Evolutionary conservation across 2,797 vertebrate genomes (phyloP).

Genomic region (Tarsius wallacei): DNA sequence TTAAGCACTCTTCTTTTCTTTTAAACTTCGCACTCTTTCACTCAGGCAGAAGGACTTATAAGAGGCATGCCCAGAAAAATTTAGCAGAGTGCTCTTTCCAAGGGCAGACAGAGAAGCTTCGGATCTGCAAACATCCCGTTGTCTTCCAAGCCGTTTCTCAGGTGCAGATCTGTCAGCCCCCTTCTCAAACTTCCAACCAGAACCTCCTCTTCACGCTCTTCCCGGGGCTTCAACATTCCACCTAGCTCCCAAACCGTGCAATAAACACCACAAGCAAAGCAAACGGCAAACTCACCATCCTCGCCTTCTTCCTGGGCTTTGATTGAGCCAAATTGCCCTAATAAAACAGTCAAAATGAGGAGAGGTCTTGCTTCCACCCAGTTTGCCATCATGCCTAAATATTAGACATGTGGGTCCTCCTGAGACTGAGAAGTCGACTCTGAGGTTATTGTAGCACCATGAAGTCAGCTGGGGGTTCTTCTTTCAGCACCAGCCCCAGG

Average conservation of each 20-base stretch:
- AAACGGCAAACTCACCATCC: conserved; percentile 89
- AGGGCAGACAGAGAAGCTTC: not conserved
- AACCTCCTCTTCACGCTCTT: conserved; percentile 58
- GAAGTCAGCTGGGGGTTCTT: conserved; percentile 90
- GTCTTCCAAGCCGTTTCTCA: conserved; percentile 40
- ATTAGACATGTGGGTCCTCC: conserved; percentile 89
- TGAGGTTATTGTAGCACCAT: conserved; percentile 91
- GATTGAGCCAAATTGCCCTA: conserved; percentile 90
- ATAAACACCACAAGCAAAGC: conserved; percentile 64
- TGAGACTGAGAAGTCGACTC: conserved; percentile 79
- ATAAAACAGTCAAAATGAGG: conserved; percentile 90
- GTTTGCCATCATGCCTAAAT: conserved; percentile 91
- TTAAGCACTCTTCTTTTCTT: conserved; percentile 73
- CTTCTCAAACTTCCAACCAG: not conserved
- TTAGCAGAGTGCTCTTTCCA: conserved; percentile 5
- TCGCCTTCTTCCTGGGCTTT: conserved; percentile 91
- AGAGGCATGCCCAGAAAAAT: conserved; percentile 4
- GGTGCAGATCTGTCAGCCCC: conserved; percentile 19
- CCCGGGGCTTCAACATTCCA: conserved; percentile 61
- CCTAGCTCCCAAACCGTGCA: conserved; percentile 13
- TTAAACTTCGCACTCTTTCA: conserved; percentile 53
- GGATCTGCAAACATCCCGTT: not conserved
- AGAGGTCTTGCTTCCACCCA: conserved; percentile 91
- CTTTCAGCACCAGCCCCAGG: conserved; percentile 95
- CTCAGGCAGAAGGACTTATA: conserved; percentile 47